Percentiles rank a stretch among this genome's conserved stretches.
Conservation (phyloP, 2,797 vertebrate species). For the Micropoecilia bifurca region DNA sequence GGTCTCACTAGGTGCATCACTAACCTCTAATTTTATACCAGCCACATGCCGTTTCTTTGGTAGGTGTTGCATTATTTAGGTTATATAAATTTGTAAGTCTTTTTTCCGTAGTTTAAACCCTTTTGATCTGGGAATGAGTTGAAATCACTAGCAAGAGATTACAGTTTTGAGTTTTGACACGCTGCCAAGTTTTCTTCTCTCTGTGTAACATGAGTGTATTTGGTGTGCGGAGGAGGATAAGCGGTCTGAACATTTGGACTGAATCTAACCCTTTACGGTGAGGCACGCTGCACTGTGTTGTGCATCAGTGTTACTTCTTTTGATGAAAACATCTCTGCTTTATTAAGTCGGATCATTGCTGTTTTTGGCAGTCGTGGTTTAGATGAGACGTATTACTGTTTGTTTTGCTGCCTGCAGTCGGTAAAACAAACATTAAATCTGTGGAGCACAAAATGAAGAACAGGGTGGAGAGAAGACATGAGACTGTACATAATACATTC, state of each 20-base stretch:
- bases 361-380: neutral
- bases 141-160: neutral
- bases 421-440: neutral
- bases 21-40: constrained; percentile 15
- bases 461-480: neutral
- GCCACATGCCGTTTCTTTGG: neutral
- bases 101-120: neutral
- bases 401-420: neutral
- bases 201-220: neutral
- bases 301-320: neutral
- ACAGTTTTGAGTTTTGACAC: neutral
- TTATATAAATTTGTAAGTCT: constrained; percentile 4
- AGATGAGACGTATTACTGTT: neutral
- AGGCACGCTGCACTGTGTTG: neutral
- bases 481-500: neutral
- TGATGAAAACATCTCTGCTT: neutral
- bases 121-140: neutral
- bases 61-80: constrained; percentile 1
- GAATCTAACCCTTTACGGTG: neutral
- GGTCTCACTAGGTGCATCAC: constrained; percentile 9
- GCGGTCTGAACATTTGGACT: neutral
- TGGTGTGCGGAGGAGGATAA: neutral
- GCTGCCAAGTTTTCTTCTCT: neutral
- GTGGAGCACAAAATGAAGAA: neutral
- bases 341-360: neutral